These are phyloP conservation scores for Glossophaga mutica DNA, from an alignment of 2,797 vertebrate species.

Conservation along the genomic window DNA sequence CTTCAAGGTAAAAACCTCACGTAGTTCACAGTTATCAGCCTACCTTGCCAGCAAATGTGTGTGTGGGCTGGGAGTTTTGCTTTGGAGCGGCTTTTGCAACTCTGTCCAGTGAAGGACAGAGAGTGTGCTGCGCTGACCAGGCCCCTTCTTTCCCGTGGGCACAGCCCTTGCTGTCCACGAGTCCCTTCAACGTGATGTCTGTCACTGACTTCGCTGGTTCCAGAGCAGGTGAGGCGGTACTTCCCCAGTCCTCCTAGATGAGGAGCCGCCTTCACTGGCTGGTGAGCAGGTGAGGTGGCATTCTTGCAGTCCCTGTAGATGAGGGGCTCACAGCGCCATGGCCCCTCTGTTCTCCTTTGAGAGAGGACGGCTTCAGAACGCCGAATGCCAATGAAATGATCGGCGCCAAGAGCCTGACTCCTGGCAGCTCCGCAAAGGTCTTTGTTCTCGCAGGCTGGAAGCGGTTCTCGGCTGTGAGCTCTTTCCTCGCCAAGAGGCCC, in stretches of 20 bases:
- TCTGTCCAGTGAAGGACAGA: conserved; percentile 78
- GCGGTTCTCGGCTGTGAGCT: conserved; percentile 90
- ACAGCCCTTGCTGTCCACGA: conserved; percentile 71
- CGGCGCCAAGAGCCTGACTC: conserved; percentile 93
- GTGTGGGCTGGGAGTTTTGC: conserved; percentile 73
- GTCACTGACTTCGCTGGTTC: background rate
- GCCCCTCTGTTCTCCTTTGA: conserved; percentile 80
- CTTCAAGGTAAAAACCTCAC: conserved; percentile 89
- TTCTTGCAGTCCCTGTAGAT: background rate
- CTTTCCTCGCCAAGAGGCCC: conserved; percentile 87
- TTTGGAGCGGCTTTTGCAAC: conserved; percentile 78
- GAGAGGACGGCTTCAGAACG: conserved; percentile 95
- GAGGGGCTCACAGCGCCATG: conserved; percentile 61
- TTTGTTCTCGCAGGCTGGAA: conserved; percentile 98
- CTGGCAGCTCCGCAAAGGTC: conserved; percentile 92
- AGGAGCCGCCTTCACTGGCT: conserved; percentile 10
- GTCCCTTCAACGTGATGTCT: conserved; percentile 69
- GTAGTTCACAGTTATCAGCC: conserved; percentile 94
- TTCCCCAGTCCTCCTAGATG: background rate
- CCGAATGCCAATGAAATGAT: conserved; percentile 94
- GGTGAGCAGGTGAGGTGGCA: too few relatives aligned
- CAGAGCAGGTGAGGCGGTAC: too few relatives aligned
- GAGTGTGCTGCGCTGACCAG: conserved; percentile 70
- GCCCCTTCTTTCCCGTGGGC: conserved; percentile 76
- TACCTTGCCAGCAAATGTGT: conserved; percentile 96